Conservation (phyloP, 1,140 invertebrate species). For the Tetranychus urticae region DNA sequence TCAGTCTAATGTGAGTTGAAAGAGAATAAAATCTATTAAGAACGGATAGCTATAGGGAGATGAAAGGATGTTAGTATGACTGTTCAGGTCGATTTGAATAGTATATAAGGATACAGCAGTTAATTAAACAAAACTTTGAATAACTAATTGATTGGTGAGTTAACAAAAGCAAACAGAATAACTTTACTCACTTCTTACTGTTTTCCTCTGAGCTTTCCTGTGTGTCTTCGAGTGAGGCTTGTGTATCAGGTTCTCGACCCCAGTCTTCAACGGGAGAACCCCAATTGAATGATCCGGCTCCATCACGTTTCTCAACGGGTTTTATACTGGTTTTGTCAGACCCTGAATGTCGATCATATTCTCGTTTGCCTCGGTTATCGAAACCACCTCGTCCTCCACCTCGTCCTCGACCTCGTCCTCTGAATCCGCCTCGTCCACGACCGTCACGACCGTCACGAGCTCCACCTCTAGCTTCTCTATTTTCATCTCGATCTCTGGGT, state of each 20-base stretch:
- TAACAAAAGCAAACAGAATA: no score
- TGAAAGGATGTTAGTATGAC: no score
- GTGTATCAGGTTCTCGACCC: not conserved
- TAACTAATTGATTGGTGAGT: no score
- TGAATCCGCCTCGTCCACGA: constrained; percentile 19
- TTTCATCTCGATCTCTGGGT: not conserved
- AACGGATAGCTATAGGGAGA: no score
- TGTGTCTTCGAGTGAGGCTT: constrained; percentile 16
- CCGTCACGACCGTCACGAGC: constrained; percentile 13
- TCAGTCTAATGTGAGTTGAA: no score
- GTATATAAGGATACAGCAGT: no score
- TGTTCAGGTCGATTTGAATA: no score
- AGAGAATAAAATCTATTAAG: no score
- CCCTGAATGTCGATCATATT: constrained; percentile 82
- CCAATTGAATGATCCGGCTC: constrained; percentile 82
- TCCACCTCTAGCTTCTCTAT: not conserved
- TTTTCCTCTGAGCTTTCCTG: constrained; percentile 3
- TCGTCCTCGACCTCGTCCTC: constrained; percentile 8
- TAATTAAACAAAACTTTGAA: no score
- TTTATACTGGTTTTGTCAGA: constrained; percentile 84
- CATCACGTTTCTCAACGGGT: constrained; percentile 74
- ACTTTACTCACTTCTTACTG: constrained; percentile 6
- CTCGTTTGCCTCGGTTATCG: constrained; percentile 44
- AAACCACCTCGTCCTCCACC: constrained; percentile 28
- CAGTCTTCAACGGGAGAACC: constrained; percentile 64